phyloP scores from a whole-genome alignment of 2,797 vertebrate species.

The Chiroxiphia lanceolata region DNA sequence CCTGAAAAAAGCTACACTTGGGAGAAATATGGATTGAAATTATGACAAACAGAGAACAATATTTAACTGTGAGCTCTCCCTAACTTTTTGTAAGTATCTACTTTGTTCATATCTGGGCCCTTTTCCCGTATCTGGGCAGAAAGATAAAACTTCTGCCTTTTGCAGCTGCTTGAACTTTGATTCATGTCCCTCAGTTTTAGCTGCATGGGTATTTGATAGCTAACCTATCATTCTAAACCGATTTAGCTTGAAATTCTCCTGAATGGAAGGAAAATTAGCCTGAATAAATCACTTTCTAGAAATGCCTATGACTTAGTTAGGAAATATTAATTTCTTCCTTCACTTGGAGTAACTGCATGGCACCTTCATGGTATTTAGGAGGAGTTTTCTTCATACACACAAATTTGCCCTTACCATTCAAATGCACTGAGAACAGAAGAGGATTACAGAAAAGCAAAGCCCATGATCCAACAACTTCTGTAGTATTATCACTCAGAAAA shows the following conservation, averaged over 20 bases:
- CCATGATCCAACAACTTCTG: not conserved
- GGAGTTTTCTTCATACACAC: not conserved
- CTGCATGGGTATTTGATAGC: not conserved
- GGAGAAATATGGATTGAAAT: not conserved
- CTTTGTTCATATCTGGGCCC: not conserved
- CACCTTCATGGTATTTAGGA: not conserved
- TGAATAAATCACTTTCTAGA: not conserved
- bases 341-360: not conserved
- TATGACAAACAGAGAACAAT: not conserved
- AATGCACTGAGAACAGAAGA: not conserved
- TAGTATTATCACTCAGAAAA: not conserved
- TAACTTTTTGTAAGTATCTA: not conserved
- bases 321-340: not conserved
- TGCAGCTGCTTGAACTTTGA: not conserved
- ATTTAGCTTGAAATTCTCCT: not conserved
- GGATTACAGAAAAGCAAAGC: not conserved
- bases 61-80: not conserved
- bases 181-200: not conserved
- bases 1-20: not conserved
- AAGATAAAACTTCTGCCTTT: not conserved
- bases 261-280: not conserved
- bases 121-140: not conserved
- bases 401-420: not conserved
- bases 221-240: not conserved
- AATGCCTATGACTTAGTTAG: not conserved